Base-by-base conservation (phyloP, 2,113 vertebrate species). In the Nestor notabilis region DNA sequence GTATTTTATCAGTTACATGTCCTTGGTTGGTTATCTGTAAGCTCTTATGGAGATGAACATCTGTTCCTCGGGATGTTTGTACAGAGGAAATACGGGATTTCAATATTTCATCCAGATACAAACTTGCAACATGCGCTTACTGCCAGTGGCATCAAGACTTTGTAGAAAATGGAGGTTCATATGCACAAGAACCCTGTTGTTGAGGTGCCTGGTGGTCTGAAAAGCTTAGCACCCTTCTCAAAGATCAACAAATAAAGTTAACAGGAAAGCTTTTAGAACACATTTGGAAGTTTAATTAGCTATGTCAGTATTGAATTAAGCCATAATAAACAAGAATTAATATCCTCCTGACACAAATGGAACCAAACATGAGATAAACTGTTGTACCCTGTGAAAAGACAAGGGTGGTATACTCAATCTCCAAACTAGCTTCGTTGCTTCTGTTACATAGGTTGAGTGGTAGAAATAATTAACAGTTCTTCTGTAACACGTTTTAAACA, bases 21-120 rank as follows among this genome's bases (percentile, higher is more conserved):
- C 93, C 86, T 93, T 93, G 88, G 43, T 35, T 90, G 79, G 58
- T 94, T 90, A 64, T 86, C 90, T 95, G 69, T 76, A 96, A 94
- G 60, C 52, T 74, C 83, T 94, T 81, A 87, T 2, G 65, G 90
- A 90, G 88, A 71, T 68, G 90, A 96, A 92, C 93, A 90, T 95
- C 92, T 94, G 90, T 78, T 96, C 79, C 69, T 37, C 50, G 61
- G 44, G 65, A 75, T 89, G 92, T 92, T 86, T 87, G 37, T 65
- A n/a, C 19, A 90, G 55, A 93, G 60, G 55, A 90, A 95, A 87
- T 13, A 71, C 2, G 13, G 61, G 16, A 78, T 85, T 94, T 79
- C 88, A 87, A 33, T 87, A 92, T 89, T 93, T 93, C 93, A 92
- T 79, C 74, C 89, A 83, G 83, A 76, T 89, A 87, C 15, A 95